Evolutionary conservation across 2,888 invertebrate genomes (phyloP), one percentile per base, ranked within the genome.

Genomic region (Criorhina ranunculi): DNA sequence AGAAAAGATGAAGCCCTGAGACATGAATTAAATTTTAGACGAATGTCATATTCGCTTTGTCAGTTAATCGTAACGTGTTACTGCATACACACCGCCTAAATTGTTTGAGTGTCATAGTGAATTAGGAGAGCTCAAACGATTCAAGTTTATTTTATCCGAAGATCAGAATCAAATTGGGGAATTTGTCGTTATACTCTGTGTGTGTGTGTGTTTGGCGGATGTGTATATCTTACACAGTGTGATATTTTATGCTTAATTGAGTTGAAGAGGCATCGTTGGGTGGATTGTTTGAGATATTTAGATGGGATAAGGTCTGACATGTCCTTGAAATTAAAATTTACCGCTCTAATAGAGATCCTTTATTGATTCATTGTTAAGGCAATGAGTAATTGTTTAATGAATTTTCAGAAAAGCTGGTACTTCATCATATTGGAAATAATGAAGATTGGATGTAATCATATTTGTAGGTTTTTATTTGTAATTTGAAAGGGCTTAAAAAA

Each of bases 231-330:
- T 35, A 15, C 31, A 55, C 33, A 60, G 60, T 72, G 60, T 37
- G 72, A 72, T 60, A 60, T 60, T 42, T 59, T 51, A 19, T 60
- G 72, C 72, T 51, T 60, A 62, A 72, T 62, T 72, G 72, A 72
- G 59, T 33, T 60, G 19, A 11, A 12, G 60, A 11, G 31, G 31
- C 17, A 62, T 24, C 51, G 60, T 60, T 67, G 40, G 24, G 42
- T 51, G 19, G 31, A 46, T 60, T 53, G 9, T 11, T 40, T n/a
- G 15, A 31, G n/a, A 17, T 51, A 19, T 40, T 60, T 40, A n/a
- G 40, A 0, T 51, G 49, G n/a, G 60, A 49, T 37, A 19, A 17
- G 6, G 19, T 5, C 8, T 51, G 40, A 31, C 42, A 60, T 7
- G 60, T 49, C n/a, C 33, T 60, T 12, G 60, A 42, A 60, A 42